phyloP scores from a whole-genome alignment of 1,140 invertebrate species.

The Plectus sambesii region DNA sequence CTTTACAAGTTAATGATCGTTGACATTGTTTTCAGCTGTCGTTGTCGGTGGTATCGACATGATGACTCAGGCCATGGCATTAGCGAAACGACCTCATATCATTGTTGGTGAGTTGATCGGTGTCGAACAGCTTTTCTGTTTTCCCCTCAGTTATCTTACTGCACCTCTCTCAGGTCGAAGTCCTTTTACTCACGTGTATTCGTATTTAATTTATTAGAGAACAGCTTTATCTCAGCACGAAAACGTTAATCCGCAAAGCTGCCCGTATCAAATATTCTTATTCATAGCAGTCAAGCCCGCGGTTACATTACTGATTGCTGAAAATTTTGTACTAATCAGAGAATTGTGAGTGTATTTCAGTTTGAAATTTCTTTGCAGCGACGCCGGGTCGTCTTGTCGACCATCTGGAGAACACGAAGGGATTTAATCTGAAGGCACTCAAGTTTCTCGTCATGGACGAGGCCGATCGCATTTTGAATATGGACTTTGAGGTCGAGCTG shows the following conservation, averaged over 20 bases:
- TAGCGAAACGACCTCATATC: constrained; percentile 89
- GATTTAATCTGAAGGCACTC: constrained; percentile 71
- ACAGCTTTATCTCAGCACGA: no score
- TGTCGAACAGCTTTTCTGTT: no score
- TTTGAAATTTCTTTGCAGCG: no score
- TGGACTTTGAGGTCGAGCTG: constrained; percentile 89
- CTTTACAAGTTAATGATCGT: no score
- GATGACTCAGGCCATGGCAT: constrained; percentile 73
- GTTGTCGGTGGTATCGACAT: constrained; percentile 97
- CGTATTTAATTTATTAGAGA: no score
- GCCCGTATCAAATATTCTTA: constrained; percentile 8
- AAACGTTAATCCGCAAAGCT: no score
- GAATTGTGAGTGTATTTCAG: no score
- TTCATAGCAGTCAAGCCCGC: no score
- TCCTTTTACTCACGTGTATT: no score
- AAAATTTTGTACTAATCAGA: constrained; percentile 38
- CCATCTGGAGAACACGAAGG: constrained; percentile 84
- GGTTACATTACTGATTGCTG: no score
- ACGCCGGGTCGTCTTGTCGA: constrained; percentile 79
- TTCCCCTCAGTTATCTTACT: no score
- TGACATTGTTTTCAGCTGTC: constrained; percentile 59
- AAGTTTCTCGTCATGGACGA: constrained; percentile 93
- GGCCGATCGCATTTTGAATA: constrained; percentile 84
- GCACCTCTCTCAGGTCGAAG: no score
- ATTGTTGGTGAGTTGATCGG: constrained; percentile 58